Conservation (phyloP, 2,113 vertebrate genomes). For the Oreamnos americanus region DNA sequence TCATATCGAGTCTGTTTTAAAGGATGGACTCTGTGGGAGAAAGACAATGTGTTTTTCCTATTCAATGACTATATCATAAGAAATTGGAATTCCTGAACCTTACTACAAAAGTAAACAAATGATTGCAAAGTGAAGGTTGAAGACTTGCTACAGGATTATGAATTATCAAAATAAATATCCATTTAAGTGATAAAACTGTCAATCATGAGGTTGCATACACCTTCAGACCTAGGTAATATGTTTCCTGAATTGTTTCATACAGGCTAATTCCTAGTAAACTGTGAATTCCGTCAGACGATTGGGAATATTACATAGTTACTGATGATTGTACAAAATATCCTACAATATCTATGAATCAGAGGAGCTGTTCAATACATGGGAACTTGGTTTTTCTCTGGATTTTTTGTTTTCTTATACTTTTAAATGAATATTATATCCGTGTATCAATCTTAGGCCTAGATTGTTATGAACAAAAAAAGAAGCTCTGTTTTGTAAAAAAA, state of each 20-base stretch:
- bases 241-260: neutral
- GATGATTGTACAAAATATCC: neutral
- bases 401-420: neutral
- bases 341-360: neutral
- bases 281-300: neutral
- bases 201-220: neutral
- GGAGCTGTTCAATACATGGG: neutral
- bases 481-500: neutral
- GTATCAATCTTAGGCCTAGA: neutral
- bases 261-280: neutral
- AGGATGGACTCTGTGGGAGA: neutral
- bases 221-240: neutral
- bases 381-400: neutral
- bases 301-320: neutral
- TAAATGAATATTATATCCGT: neutral
- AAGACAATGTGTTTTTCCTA: neutral
- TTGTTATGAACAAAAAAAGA: neutral
- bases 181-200: neutral
- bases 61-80: neutral
- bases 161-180: neutral
- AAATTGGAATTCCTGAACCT: neutral
- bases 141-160: neutral
- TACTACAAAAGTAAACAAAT: neutral
- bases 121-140: neutral
- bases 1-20: neutral